Evolutionary conservation across 1,140 invertebrate species (phyloP), one percentile per base, ranked within the genome.

Genomic region (Argopecten irradians): DNA sequence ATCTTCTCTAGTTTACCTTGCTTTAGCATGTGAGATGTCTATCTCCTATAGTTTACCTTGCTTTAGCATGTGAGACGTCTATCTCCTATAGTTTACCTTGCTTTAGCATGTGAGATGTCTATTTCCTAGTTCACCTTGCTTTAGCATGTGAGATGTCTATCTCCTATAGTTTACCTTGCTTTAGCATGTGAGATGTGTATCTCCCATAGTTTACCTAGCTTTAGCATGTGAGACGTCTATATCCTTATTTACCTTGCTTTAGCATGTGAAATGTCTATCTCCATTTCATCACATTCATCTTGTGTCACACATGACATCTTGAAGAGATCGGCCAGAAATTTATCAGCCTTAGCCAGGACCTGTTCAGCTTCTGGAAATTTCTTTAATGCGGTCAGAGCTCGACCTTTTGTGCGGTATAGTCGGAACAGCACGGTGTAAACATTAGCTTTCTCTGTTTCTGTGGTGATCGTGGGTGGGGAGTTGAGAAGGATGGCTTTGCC

Each of bases 191-290:
- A n/a, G n/a, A n/a, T n/a, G n/a, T n/a, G n/a, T n/a, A n/a, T n/a
- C n/a, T n/a, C n/a, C n/a, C n/a, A n/a, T n/a, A n/a, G n/a, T n/a
- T n/a, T n/a, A n/a, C n/a, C n/a, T n/a, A n/a, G n/a, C n/a, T n/a
- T n/a, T n/a, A n/a, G n/a, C n/a, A n/a, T n/a, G n/a, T n/a, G n/a
- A n/a, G n/a, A n/a, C n/a, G n/a, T n/a, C n/a, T n/a, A n/a, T n/a
- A n/a, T n/a, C n/a, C n/a, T n/a, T n/a, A n/a, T n/a, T 88, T 91
- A 95, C 95, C 93, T 94, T 33, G 94, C 95, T 46, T 91, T 92
- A 14, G 93, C 93, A 28, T 93, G 90, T 28, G 85, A 90, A 0
- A 94, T 86, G 83, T 93, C 91, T 19, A 94, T 93, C 28, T 95
- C 92, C 88, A 93, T 91, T 32, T 93, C 91, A 83, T 95, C 93